Percentiles rank a stretch among this genome's conserved stretches.
phyloP scores from a whole-genome alignment of 2,113 vertebrate species.

The Campylomormyrus tamandua region DNA sequence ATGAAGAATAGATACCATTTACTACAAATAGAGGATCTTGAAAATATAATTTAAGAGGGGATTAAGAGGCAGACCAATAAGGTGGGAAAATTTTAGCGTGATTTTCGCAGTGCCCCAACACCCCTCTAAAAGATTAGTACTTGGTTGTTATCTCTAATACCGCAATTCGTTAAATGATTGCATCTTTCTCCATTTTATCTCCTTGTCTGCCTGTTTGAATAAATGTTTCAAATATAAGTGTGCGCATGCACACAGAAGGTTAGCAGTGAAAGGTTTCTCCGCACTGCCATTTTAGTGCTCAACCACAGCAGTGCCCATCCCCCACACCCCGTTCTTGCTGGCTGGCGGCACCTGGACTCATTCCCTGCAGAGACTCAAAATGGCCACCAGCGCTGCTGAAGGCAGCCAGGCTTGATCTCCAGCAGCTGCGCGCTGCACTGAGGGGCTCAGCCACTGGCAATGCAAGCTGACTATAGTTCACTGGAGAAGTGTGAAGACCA shows the following conservation, averaged over 20 bases:
- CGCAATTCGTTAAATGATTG: neutral
- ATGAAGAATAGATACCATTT: neutral
- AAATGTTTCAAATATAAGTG: neutral
- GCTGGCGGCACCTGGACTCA: conserved; percentile 5
- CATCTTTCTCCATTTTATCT: neutral
- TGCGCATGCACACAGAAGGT: neutral
- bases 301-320: conserved; percentile 2
- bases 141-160: neutral
- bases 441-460: neutral
- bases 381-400: conserved; percentile 17
- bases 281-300: conserved; percentile 5
- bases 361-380: conserved; percentile 22
- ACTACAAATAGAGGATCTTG: neutral
- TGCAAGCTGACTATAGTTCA: neutral
- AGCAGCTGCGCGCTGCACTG: conserved; percentile 5
- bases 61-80: neutral
- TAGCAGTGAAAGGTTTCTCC: neutral
- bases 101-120: neutral
- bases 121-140: neutral
- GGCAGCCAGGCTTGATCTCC: neutral
- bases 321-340: neutral
- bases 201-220: neutral
- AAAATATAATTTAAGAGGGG: neutral
- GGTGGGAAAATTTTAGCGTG: neutral
- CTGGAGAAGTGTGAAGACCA: neutral